Evolutionary conservation across 2,113 vertebrate species (phyloP), one percentile per base, ranked within the genome.

Genomic region (Antigone vipio): DNA sequence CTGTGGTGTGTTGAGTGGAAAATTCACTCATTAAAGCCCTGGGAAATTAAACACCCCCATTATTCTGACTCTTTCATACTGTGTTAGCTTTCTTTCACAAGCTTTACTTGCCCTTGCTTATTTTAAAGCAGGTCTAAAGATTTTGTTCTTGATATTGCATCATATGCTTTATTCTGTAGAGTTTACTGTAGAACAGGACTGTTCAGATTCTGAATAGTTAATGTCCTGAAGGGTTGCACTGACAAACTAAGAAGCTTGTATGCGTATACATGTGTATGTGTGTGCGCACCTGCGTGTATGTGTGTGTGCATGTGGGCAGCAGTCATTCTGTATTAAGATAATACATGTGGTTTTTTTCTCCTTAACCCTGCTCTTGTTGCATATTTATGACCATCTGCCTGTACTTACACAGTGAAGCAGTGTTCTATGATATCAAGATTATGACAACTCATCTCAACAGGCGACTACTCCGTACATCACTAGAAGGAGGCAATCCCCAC

Each of bases 251-350:
- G 47, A 67, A 45, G 21, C 22, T 49, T 35, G 22, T 56, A 24
- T 50, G 29, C 47, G 17, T 11, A 19, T 0, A 0, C 3, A 1
- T 40, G 12, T 29, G 15, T 29, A 29, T 19, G 20, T 42, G 53
- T 13, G 11, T 18, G 10, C 15, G 3, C 14, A 11, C 1, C 1
- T 0, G 5, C 5, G 2, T 27, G 2, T 20, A 8, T 26, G 3
- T 15, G 5, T 27, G 9, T 2, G 0, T 24, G 27, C 38, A 12
- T 38, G 27, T 63, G 29, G 14, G 23, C 12, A 82, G 21, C n/a
- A 72, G 29, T 69, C 50, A 21, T 75, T 88, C 38, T 82, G 7
- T 75, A 45, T 68, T 80, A 55, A 91, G 50, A 44, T 40, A 85
- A 80, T 64, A 38, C 8, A 23, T 34, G 15, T 30, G n/a, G 3